A percentile compares a stretch with the other conserved stretches of the same genome.
phyloP scores from a whole-genome alignment of 1,140 invertebrate genomes.

The Monomorium pharaonis region DNA sequence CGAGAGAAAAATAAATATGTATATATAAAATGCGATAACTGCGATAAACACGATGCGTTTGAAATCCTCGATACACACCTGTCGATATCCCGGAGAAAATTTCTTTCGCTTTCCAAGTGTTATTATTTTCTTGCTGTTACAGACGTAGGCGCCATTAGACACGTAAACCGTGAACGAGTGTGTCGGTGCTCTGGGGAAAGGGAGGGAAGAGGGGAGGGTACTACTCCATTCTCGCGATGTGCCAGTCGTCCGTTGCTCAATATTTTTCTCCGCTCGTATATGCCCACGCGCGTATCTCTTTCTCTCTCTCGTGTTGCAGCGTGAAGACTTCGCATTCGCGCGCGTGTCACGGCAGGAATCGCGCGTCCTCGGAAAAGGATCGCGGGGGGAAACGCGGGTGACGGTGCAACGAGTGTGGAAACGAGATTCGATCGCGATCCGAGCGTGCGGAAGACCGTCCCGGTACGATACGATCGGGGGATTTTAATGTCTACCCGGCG shows the following conservation, averaged over 20 bases:
- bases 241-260: not conserved
- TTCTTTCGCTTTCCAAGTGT: slow-evolving; percentile 30
- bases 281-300: not conserved
- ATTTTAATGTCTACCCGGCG: slow-evolving; percentile 16
- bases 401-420: not conserved
- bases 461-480: slow-evolving; percentile 26
- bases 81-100: not conserved
- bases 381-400: slow-evolving; percentile 7
- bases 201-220: too few relatives aligned
- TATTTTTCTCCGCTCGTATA: slow-evolving; percentile 17
- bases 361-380: not conserved
- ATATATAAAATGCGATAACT: not conserved
- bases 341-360: not conserved
- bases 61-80: not conserved
- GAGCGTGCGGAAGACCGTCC: not conserved
- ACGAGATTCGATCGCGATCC: slow-evolving; percentile 20
- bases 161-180: not conserved
- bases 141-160: not conserved
- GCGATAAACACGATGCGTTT: not conserved
- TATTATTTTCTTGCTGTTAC: not conserved
- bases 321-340: not conserved
- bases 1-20: too few relatives aligned
- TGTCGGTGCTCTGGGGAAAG: not conserved
- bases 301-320: not conserved
- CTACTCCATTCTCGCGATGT: not conserved